Evolutionary conservation across 2,113 vertebrate species (phyloP).

Genomic region (Peromyscus maniculatus): DNA sequence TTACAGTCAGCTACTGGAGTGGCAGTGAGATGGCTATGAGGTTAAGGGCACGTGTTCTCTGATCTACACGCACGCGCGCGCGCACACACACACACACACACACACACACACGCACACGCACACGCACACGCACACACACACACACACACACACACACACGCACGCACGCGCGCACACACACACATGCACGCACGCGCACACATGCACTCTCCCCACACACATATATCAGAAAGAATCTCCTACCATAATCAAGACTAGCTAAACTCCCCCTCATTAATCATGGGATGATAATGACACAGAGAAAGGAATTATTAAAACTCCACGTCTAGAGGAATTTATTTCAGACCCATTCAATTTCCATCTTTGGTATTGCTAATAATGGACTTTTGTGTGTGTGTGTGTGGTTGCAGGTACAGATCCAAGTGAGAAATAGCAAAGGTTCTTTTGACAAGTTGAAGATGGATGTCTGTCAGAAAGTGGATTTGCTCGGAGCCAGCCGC

Average conservation of each 20-base stretch:
- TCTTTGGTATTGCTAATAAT: slow-evolving; percentile 42
- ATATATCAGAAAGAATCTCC: neutral
- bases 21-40: no score
- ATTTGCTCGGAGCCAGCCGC: slow-evolving; percentile 91
- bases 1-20: neutral
- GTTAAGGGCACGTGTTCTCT: neutral
- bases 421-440: slow-evolving; percentile 90
- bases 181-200: neutral
- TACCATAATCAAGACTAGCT: slow-evolving; percentile 33
- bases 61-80: no score
- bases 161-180: neutral
- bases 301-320: neutral
- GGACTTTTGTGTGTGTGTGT: neutral
- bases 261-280: slow-evolving; percentile 3
- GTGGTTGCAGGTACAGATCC: slow-evolving; percentile 87
- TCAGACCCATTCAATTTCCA: neutral
- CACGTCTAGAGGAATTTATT: slow-evolving; percentile 19
- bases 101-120: neutral
- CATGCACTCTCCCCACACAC: neutral
- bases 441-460: slow-evolving; percentile 93
- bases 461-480: slow-evolving; percentile 92
- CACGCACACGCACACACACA: neutral
- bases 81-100: neutral
- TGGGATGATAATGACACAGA: neutral
- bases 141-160: neutral